Base-by-base conservation (phyloP, 2,888 invertebrate genomes). In the Orthosia gracilis region DNA sequence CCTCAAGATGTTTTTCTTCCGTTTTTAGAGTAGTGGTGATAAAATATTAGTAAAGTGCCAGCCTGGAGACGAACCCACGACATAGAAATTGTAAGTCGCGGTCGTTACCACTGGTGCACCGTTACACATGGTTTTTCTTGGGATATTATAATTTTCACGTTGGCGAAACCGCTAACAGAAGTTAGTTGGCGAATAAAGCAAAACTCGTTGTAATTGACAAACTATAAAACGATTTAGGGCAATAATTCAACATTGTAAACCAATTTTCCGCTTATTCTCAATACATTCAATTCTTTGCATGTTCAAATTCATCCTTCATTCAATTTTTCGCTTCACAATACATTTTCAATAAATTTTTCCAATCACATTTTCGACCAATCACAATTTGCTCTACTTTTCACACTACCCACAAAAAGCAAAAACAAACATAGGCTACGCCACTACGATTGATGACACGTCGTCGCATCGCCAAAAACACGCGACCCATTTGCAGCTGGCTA, bases 401-500 rank as follows among this genome's bases (percentile, higher is more conserved):
- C 54, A 76, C 50, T 26, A 21, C 2, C 18, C 13, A 21, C n/a
- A 21, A 26, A 45, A n/a, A 55, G 66, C 47, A 12, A 67, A 69
- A 65, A 77, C 78, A 72, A 63, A 78, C 69, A 62, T 52, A 83
- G 69, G 54, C 65, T 70, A 70, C 79, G 65, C 80, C 69, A 78
- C 80, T 73, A 61, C 70, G 73, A 83, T 73, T 73, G 80, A 81
- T 81, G 83, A 70, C 67, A 73, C 73, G 64, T 70, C 73, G 69
- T 21, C 70, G 79, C 79, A 68, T 69, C 64, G 61, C 80, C 80
- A 70, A 79, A 80, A 83, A 83, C 58, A 65, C 50, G 45, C 65
- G 68, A 79, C 69, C 83, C 80, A 81, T 81, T 81, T 81, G 71
- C 76, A 76, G 47, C 54, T 50, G 11, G 47, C 80, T 81, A 81